These are phyloP conservation scores for Arizona elegans DNA, from an alignment of 2,113 vertebrate genomes.

Conservation along the genomic window DNA sequence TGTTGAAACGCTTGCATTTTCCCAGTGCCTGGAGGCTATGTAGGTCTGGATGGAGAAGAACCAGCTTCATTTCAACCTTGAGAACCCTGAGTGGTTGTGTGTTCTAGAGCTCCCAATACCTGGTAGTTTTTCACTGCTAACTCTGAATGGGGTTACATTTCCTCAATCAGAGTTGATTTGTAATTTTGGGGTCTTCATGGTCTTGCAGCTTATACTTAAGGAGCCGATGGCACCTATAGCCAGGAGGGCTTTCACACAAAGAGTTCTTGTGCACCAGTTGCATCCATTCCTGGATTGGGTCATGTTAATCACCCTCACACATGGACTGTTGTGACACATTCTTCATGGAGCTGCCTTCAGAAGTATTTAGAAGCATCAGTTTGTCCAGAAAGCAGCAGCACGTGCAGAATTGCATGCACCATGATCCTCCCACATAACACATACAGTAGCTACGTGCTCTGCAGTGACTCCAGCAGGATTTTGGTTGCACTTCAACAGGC, in stretches of 20 bases:
- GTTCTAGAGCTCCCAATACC: not conserved
- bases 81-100: not conserved
- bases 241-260: not conserved
- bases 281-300: not conserved
- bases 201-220: not conserved
- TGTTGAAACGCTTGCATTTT: not conserved
- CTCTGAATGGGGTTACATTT: not conserved
- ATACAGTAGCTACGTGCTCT: not conserved
- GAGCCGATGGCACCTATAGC: not conserved
- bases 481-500: not conserved
- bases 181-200: not conserved
- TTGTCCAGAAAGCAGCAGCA: not conserved
- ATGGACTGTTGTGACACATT: not conserved
- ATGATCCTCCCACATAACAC: not conserved
- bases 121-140: not conserved
- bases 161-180: not conserved
- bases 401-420: not conserved
- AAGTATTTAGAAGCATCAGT: not conserved
- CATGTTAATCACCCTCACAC: not conserved
- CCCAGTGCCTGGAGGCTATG: not conserved
- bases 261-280: not conserved
- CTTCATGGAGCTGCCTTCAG: not conserved
- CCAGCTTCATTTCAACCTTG: not conserved
- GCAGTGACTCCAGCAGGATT: not conserved
- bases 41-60: not conserved